phyloP scores from a whole-genome alignment of 2,113 vertebrate genomes.

The Catagonus wagneri region DNA sequence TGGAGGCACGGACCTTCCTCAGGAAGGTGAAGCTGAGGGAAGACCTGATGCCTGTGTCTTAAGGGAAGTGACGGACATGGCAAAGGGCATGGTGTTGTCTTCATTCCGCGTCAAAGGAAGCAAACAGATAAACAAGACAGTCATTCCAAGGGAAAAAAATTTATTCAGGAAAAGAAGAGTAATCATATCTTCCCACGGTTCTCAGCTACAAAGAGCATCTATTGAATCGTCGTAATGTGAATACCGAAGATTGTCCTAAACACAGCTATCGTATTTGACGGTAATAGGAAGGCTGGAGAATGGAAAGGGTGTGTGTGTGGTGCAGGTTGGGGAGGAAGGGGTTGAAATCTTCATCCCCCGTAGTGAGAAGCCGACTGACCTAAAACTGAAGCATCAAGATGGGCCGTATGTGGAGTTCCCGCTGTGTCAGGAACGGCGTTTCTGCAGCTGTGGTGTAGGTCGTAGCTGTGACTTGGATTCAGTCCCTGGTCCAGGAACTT shows the following conservation, averaged over 20 bases:
- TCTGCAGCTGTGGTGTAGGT: too few species aligned
- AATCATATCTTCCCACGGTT: not conserved
- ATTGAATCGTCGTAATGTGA: not conserved
- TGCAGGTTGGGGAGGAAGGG: not conserved
- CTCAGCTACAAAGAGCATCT: not conserved
- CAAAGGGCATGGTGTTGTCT: not conserved
- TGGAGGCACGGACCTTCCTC: too few species aligned
- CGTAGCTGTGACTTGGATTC: too few species aligned
- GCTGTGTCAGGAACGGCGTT: too few species aligned
- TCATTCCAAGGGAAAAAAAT: fast-evolving
- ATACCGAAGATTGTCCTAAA: not conserved
- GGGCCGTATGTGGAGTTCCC: not conserved
- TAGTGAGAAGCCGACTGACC: too few species aligned
- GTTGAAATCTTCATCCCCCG: not conserved
- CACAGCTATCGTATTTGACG: not conserved
- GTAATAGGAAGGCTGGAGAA: not conserved
- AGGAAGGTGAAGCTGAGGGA: not conserved
- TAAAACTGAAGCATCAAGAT: not conserved
- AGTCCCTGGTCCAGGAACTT: too few species aligned
- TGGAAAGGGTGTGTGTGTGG: too few species aligned
- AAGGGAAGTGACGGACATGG: not conserved
- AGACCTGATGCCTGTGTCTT: too few species aligned
- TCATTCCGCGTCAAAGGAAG: not conserved
- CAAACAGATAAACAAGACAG: not conserved
- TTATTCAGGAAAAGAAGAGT: not conserved